phyloP scores from a whole-genome alignment of 1,140 invertebrate species.

The Agrilus planipennis region DNA sequence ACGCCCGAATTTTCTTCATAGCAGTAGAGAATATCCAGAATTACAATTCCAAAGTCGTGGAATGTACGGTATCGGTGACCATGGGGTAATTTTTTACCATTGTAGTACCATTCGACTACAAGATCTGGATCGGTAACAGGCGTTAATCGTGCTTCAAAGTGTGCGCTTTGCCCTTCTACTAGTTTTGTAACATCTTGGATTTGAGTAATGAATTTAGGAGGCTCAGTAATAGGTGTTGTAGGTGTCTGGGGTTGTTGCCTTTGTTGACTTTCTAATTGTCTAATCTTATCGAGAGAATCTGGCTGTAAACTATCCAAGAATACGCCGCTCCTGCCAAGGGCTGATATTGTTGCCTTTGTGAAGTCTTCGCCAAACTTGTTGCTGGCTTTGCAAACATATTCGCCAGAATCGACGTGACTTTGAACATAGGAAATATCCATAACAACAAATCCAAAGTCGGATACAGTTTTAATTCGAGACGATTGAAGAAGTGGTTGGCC shows the following conservation, averaged over 20 bases:
- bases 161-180: slow-evolving; percentile 85
- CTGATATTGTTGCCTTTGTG: slow-evolving; percentile 70
- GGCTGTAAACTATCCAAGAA: slow-evolving; percentile 90
- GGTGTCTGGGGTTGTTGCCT: slow-evolving; percentile 48
- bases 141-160: slow-evolving; percentile 83
- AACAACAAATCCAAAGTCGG: slow-evolving; percentile 92
- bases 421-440: slow-evolving; percentile 91
- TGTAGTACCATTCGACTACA: slow-evolving; percentile 90
- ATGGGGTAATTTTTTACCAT: slow-evolving; percentile 81
- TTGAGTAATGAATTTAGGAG: slow-evolving; percentile 84
- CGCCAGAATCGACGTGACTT: slow-evolving; percentile 85
- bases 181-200: slow-evolving; percentile 69
- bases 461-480: slow-evolving; percentile 84
- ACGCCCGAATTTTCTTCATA: slow-evolving; percentile 94
- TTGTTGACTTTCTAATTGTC: slow-evolving; percentile 70
- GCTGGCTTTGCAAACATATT: slow-evolving; percentile 80
- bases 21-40: slow-evolving; percentile 91
- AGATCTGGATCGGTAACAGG: slow-evolving; percentile 87
- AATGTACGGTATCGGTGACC: slow-evolving; percentile 91
- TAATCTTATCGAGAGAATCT: slow-evolving; percentile 80
- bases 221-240: slow-evolving; percentile 57
- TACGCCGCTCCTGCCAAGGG: slow-evolving; percentile 76
- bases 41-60: slow-evolving; percentile 95
- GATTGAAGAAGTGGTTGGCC: slow-evolving; percentile 76
- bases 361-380: slow-evolving; percentile 87